Evolutionary conservation across 2,113 vertebrate species (phyloP).

Genomic region (Butorides virescens): DNA sequence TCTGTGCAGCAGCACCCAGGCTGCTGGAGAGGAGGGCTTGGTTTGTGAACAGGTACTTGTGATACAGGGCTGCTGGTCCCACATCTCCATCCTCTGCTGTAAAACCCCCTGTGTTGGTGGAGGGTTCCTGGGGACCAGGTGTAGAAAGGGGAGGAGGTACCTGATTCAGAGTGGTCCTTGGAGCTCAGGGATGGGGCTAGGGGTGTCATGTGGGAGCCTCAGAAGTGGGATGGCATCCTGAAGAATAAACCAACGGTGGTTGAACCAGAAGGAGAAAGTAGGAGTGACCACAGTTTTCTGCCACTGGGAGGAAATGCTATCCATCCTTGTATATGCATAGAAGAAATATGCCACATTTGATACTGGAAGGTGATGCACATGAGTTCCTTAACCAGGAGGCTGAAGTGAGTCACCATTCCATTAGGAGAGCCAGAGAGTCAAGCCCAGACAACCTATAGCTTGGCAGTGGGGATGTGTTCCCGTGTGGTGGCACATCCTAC

Average conservation of each 20-base stretch:
- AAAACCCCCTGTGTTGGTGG: not conserved
- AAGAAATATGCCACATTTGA: not conserved
- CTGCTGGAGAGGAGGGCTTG: not conserved
- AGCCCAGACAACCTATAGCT: constrained; percentile 1
- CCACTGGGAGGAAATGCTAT: not conserved
- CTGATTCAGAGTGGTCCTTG: not conserved
- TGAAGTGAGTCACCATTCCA: constrained; percentile 10
- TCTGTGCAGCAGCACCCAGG: not conserved
- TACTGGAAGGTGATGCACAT: not conserved
- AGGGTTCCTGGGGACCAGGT: not conserved
- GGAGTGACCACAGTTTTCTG: not conserved
- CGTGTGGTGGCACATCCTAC: not conserved
- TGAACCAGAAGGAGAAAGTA: not conserved
- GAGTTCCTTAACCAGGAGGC: not conserved
- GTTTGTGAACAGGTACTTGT: not conserved
- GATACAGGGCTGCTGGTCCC: not conserved
- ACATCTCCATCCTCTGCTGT: not conserved
- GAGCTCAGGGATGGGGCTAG: not conserved
- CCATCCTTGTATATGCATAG: not conserved
- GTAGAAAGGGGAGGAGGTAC: not conserved
- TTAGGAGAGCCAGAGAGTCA: not conserved
- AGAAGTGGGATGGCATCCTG: not conserved
- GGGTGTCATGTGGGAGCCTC: not conserved
- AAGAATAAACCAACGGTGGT: not conserved
- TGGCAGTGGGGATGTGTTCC: not conserved